Percentiles rank a stretch among this genome's conserved stretches.
Conservation (phyloP, 2,113 vertebrate genomes). For the Xenus cinereus region DNA sequence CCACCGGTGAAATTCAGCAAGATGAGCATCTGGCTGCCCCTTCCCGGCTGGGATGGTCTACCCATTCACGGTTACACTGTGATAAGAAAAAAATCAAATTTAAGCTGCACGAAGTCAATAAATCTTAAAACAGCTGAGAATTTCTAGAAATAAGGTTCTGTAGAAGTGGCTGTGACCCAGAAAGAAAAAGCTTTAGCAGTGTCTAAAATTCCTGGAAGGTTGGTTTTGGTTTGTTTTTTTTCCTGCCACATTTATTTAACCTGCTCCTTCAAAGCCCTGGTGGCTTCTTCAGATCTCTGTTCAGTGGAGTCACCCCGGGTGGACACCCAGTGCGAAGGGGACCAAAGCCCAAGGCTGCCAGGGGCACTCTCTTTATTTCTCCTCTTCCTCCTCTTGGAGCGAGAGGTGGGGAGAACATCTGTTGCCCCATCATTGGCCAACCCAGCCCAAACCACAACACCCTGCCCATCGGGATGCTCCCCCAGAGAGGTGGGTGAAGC, state of each 20-base stretch:
- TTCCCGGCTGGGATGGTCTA: not conserved
- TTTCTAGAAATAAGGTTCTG: not conserved
- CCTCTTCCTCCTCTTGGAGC: too few relatives aligned
- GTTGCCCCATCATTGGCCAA: too few relatives aligned
- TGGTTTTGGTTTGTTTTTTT: not conserved
- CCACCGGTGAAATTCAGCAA: not conserved
- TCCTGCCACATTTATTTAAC: not conserved
- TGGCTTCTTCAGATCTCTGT: not conserved
- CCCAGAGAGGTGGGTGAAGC: not conserved
- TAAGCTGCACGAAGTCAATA: not conserved
- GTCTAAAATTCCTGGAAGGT: not conserved
- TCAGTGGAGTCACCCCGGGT: not conserved
- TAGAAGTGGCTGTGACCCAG: not conserved
- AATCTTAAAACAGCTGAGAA: not conserved
- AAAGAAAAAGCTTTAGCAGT: not conserved
- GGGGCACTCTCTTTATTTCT: too few relatives aligned
- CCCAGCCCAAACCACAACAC: too few relatives aligned
- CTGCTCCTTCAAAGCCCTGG: not conserved
- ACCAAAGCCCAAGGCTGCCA: fast-evolving
- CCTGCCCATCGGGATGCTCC: fast-evolving
- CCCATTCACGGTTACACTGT: fast-evolving
- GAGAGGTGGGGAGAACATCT: too few relatives aligned
- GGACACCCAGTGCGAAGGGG: not conserved
- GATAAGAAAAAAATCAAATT: not conserved
- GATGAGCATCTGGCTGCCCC: not conserved